Conservation (phyloP, 2,797 vertebrate genomes). For the Manis crassicaudata region DNA sequence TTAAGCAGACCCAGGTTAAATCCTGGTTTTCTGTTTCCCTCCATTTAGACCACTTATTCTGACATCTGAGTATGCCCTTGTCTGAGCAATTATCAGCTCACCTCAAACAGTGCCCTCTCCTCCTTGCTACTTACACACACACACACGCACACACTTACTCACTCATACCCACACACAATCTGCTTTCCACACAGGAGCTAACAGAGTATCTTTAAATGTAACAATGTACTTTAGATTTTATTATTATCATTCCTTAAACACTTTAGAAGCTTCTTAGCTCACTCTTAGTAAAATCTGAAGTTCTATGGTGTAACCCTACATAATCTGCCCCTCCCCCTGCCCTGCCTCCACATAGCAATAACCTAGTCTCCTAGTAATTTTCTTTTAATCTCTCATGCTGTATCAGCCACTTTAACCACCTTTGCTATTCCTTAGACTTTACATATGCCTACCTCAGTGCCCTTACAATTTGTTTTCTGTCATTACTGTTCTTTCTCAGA, state of each 20-base stretch:
- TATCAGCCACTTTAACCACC: rapidly evolving
- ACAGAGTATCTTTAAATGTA: not conserved
- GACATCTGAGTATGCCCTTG: not conserved
- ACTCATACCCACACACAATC: not conserved
- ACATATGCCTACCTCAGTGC: not conserved
- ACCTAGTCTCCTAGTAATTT: not conserved
- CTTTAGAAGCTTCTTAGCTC: not conserved
- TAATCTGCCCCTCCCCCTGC: not conserved
- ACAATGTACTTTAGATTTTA: not conserved
- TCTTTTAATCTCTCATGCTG: too few species aligned
- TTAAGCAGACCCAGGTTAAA: not conserved
- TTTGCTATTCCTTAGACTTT: not conserved
- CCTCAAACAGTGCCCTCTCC: not conserved
- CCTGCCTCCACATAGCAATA: not conserved
- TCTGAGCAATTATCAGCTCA: not conserved
- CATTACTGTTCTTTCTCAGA: not conserved
- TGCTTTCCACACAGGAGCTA: not conserved
- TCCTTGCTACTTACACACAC: not conserved
- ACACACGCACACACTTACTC: too few species aligned
- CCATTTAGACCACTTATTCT: not conserved
- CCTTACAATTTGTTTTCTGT: not conserved
- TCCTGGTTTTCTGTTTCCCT: not conserved
- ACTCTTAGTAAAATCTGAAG: not conserved
- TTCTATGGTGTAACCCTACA: not conserved
- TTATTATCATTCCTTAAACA: not conserved